A percentile compares a stretch with the other conserved stretches of the same genome.
Evolutionary conservation across 2,797 vertebrate genomes (phyloP).

Genomic region (Premnoplex brunnescens): DNA sequence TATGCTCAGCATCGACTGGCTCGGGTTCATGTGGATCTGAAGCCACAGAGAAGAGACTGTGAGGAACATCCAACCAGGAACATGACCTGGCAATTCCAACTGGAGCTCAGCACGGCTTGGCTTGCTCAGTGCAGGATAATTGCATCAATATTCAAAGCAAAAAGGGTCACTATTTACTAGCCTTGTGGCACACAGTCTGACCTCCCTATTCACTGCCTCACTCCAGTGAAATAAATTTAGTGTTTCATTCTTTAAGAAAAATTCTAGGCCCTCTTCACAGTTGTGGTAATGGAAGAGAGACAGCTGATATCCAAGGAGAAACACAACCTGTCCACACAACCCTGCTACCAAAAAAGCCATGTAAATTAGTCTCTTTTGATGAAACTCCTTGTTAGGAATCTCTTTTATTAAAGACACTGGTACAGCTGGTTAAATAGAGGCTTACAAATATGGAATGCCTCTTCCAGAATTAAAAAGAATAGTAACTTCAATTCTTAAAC

Average conservation of each 20-base stretch:
- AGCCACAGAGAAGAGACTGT: fast-evolving
- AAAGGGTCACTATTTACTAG: background rate
- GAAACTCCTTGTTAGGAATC: background rate
- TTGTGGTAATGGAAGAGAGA: background rate
- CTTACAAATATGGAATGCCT: background rate
- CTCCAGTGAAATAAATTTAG: background rate
- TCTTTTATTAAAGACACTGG: background rate
- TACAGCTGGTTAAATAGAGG: background rate
- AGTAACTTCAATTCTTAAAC: background rate
- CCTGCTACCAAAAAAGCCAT: background rate
- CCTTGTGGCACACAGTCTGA: background rate
- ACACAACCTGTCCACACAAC: background rate
- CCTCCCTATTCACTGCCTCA: background rate
- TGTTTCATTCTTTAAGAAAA: background rate
- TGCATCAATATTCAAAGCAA: background rate
- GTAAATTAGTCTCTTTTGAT: background rate
- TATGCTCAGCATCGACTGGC: conserved; percentile 85
- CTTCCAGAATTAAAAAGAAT: background rate
- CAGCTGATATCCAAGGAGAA: background rate
- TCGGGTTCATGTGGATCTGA: conserved; percentile 90
- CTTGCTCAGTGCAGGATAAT: background rate
- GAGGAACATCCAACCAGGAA: background rate
- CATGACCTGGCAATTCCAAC: fast-evolving
- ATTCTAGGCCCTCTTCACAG: background rate
- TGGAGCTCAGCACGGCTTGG: background rate